A percentile compares a stretch with the other conserved stretches of the same genome.
These are phyloP conservation scores for Mesorhabditis spiculigera DNA, from an alignment of 2,888 invertebrate genomes.

Conservation along the genomic window DNA sequence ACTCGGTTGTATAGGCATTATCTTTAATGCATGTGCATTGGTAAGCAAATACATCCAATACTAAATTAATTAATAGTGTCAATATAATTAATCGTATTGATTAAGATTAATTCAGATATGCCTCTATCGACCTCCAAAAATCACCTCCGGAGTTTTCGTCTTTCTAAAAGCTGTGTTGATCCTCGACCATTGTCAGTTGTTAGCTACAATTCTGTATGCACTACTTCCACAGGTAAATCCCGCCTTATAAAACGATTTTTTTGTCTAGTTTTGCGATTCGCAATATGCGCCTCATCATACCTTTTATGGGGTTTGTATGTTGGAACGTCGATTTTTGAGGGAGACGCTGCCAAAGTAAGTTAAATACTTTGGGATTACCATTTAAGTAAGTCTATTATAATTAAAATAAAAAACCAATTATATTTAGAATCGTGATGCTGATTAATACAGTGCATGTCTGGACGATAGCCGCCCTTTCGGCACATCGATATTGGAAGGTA, in stretches of 20 bases:
- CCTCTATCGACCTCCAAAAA: constrained; percentile 55
- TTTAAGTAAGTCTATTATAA: not conserved
- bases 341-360: constrained; percentile 45
- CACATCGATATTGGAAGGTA: constrained; percentile 58
- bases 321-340: constrained; percentile 50
- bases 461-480: constrained; percentile 55
- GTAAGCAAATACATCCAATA: no score
- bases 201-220: constrained; percentile 29
- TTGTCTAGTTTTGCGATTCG: constrained; percentile 35
- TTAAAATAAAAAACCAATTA: constrained; percentile 5
- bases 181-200: constrained; percentile 48
- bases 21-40: constrained; percentile 53
- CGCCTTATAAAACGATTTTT: constrained; percentile 27
- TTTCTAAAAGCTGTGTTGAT: constrained; percentile 54
- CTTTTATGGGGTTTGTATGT: constrained; percentile 46
- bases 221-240: not conserved
- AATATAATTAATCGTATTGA: not conserved
- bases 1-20: constrained; percentile 46
- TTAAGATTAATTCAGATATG: constrained; percentile 41
- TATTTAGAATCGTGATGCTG: constrained; percentile 44
- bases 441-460: constrained; percentile 53
- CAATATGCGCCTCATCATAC: constrained; percentile 34
- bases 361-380: no score
- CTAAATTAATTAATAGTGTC: not conserved
- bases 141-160: constrained; percentile 56